Evolutionary conservation across 2,888 invertebrate genomes (phyloP), one percentile per base, ranked within the genome.

Genomic region (Gastrophysa polygoni): DNA sequence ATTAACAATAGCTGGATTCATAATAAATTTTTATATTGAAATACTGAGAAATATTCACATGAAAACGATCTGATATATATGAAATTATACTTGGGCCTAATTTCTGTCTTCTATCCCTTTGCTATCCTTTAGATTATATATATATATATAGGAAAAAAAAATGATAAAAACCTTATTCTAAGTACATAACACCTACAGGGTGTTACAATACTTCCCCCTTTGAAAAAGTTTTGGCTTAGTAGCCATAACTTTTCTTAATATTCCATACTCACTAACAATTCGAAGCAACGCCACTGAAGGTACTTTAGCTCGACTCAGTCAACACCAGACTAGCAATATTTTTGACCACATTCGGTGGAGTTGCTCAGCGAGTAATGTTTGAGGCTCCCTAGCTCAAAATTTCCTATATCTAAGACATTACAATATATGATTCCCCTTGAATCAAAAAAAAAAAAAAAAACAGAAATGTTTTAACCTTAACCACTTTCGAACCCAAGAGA

Each of bases 201-300:
- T 32, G 29, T 32, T 32, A 32, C 29, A 32, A 32, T 32, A 32
- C 29, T 32, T 32, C 29, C 29, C 29, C 29, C 29, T 32, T 32
- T 32, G 29, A 32, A 32, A 32, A 32, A 32, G 29, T 32, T 32
- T 32, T 32, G 29, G 29, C 6, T 32, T 10, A 24, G 24, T 24
- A 24, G 24, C 24, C 24, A 24, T 24, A 24, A 32, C 29, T 32
- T 32, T 32, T 32, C 6, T 8, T 32, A 2, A 2, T 8, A 7
- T 32, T 32, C 5, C 2, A 2, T 32, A 10, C 29, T 32, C 29
- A 32, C 10, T 10, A 8, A 32, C 29, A 32, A 32, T 32, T 32
- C n/a, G 10, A 32, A 32, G 29, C 10, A 32, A 8, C 29, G 29
- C 29, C 10, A 32, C 29, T 32, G 57, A 56, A 20, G 56, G 61